phyloP scores from a whole-genome alignment of 2,888 invertebrate genomes.

The Myopa tessellatipennis region DNA sequence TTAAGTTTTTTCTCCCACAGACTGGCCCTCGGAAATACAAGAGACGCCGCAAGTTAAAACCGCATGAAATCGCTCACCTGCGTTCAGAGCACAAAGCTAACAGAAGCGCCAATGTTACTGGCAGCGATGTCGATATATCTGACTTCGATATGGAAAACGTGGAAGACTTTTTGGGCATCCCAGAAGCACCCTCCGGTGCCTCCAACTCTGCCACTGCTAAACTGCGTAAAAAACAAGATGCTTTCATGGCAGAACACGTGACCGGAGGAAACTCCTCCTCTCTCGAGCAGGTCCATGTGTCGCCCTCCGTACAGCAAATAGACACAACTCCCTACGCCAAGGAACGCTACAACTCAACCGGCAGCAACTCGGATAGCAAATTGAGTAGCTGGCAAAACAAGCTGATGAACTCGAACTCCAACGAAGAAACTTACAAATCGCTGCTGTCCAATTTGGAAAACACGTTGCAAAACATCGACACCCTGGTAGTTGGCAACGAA shows the following conservation, averaged over 20 bases:
- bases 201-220: conserved; percentile 20
- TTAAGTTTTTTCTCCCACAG: conserved; percentile 59
- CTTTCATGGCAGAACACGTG: neutral
- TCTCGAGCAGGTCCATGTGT: conserved; percentile 22
- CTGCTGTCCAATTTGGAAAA: conserved; percentile 69
- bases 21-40: conserved; percentile 84
- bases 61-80: conserved; percentile 71
- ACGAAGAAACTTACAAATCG: conserved; percentile 67
- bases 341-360: conserved; percentile 53
- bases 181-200: conserved; percentile 46
- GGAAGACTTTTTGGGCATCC: conserved; percentile 64
- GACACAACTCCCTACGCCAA: conserved; percentile 40
- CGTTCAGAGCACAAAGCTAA: conserved; percentile 58
- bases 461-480: conserved; percentile 69
- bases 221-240: conserved; percentile 20
- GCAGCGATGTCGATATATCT: conserved; percentile 64
- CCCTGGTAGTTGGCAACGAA: conserved; percentile 61
- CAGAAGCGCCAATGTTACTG: conserved; percentile 55
- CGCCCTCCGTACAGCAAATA: neutral
- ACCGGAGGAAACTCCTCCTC: conserved; percentile 7
- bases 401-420: conserved; percentile 54
- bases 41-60: conserved; percentile 80
- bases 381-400: conserved; percentile 61
- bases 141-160: conserved; percentile 67
- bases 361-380: conserved; percentile 53